phyloP scores from a whole-genome alignment of 2,113 vertebrate genomes.

The Noctilio leporinus region DNA sequence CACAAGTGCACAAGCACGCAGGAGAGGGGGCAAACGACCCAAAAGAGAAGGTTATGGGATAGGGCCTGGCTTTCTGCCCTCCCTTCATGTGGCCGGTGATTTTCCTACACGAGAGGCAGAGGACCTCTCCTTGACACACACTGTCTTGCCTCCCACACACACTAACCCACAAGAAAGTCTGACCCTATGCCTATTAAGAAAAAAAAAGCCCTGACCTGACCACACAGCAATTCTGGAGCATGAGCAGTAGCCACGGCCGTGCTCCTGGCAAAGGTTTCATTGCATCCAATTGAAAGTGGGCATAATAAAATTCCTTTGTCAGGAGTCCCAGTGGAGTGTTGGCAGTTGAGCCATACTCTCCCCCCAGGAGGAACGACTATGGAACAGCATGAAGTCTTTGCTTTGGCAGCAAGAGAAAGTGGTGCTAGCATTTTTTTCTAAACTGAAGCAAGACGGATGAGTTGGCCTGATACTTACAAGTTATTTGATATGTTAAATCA shows the following conservation, averaged over 20 bases:
- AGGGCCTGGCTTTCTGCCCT: background rate
- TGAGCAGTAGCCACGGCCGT: background rate
- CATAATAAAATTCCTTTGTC: conserved; percentile 37
- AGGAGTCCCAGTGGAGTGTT: background rate
- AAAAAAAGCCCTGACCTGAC: background rate
- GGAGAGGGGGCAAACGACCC: background rate
- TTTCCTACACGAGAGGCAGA: conserved; percentile 5
- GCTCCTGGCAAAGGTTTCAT: background rate
- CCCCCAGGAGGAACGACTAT: background rate
- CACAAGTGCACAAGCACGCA: background rate
- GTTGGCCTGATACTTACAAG: conserved; percentile 7
- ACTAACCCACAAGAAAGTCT: conserved; percentile 43
- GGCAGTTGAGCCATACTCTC: background rate
- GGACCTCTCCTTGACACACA: background rate
- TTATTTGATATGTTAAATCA: conserved; percentile 36
- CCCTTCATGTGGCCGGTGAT: background rate
- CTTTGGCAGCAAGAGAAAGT: background rate
- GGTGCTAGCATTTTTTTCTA: conserved; percentile 29
- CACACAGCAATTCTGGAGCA: conserved; percentile 27
- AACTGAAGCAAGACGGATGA: conserved; percentile 25
- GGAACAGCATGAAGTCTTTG: background rate
- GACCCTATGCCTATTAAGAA: background rate
- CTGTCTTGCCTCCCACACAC: conserved; percentile 20
- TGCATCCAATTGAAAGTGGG: background rate
- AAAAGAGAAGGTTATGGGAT: background rate